Evolutionary conservation across 2,888 invertebrate genomes (phyloP).

Genomic region (Drepanosiphum platanoidis): DNA sequence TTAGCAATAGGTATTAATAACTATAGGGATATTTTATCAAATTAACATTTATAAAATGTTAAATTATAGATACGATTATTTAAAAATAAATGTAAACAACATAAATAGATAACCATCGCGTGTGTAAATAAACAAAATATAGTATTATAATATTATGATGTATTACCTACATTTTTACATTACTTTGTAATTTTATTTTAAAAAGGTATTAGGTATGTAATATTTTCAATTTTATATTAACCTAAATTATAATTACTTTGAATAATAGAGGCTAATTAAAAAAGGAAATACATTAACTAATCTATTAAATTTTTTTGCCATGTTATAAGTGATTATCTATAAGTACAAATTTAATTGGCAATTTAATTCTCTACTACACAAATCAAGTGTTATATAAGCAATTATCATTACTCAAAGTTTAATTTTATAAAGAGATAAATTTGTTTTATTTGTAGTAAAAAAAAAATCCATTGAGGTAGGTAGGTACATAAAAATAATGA

Average conservation of each 20-base stretch:
- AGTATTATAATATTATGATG: background rate
- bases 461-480: background rate
- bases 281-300: background rate
- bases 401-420: conserved; percentile 27
- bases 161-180: no score
- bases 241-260: background rate
- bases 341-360: conserved; percentile 22
- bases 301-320: background rate
- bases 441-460: background rate
- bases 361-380: background rate
- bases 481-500: background rate
- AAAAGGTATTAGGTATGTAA: background rate
- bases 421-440: background rate
- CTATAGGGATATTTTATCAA: background rate
- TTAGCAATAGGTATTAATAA: background rate
- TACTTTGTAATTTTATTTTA: background rate
- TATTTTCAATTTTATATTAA: background rate
- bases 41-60: background rate
- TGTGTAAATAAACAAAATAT: background rate
- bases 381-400: conserved; percentile 1
- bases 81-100: background rate
- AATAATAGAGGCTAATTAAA: conserved; percentile 15
- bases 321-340: background rate
- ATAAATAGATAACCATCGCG: background rate
- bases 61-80: background rate